Conservation (phyloP, 2,113 vertebrate species). For the Turdus rufiventris region DNA sequence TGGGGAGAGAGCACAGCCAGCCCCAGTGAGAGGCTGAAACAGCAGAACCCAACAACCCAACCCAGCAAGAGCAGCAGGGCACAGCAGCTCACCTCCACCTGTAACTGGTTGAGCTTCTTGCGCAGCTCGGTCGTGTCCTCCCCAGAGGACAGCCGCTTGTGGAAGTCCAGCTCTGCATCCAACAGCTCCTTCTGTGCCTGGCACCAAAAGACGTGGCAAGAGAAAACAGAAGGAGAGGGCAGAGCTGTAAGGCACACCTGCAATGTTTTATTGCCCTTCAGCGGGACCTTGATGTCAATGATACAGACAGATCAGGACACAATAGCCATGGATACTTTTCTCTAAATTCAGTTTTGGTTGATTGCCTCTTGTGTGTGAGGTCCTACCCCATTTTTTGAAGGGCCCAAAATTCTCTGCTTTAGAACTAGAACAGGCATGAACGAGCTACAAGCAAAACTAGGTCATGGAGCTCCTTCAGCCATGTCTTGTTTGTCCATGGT, state of each 20-base stretch:
- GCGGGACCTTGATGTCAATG: too few species aligned
- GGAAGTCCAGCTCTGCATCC: constrained; percentile 94
- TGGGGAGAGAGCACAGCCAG: constrained; percentile 2
- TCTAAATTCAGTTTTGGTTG: neutral
- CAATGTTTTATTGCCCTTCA: neutral
- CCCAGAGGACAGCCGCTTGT: constrained; percentile 91
- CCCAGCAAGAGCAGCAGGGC: accelerated
- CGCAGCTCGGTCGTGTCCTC: constrained; percentile 97
- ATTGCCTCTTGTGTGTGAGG: neutral
- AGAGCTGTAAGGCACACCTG: neutral
- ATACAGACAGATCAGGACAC: neutral
- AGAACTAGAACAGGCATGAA: neutral
- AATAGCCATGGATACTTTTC: accelerated
- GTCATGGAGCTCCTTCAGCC: neutral
- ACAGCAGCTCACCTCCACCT: constrained; percentile 84
- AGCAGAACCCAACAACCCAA: accelerated
- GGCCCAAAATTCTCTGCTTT: neutral
- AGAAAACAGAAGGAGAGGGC: neutral
- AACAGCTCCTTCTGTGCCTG: constrained; percentile 95
- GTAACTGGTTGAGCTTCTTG: constrained; percentile 89
- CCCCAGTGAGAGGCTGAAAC: neutral
- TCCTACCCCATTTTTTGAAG: neutral
- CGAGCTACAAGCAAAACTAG: neutral
- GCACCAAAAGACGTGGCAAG: neutral
- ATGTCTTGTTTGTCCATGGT: neutral